Percentiles rank a stretch among this genome's conserved stretches.
Evolutionary conservation across 2,888 invertebrate species (phyloP).

Genomic region (Melikaiella ostensackeni): DNA sequence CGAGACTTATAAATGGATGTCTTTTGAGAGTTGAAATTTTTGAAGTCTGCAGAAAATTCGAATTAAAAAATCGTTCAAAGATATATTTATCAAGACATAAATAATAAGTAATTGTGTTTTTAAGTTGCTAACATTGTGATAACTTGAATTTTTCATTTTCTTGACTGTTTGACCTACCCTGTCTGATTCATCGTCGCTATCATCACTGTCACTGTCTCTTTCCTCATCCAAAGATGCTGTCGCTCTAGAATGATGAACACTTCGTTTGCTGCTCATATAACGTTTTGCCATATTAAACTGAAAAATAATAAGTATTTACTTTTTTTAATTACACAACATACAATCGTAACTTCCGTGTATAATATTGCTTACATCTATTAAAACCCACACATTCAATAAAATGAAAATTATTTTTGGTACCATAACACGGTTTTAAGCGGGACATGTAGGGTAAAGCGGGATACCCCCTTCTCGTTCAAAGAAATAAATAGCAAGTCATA

Average conservation of each 20-base stretch:
- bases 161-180: conserved; percentile 74
- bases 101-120: no score
- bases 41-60: no score
- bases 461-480: no score
- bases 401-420: neutral
- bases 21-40: no score
- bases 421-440: no score
- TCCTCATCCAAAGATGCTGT: conserved; percentile 57
- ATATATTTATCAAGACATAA: no score
- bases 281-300: conserved; percentile 59
- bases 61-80: no score
- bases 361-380: neutral
- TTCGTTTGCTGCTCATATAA: conserved; percentile 66
- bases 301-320: conserved; percentile 45
- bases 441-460: no score
- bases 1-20: no score
- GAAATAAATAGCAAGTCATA: no score
- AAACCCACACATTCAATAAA: neutral
- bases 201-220: conserved; percentile 82
- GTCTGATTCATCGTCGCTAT: conserved; percentile 80
- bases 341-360: neutral
- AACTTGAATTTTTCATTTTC: neutral
- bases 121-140: no score
- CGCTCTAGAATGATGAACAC: conserved; percentile 63
- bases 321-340: neutral